phyloP scores from a whole-genome alignment of 1,140 invertebrate genomes.

The Coptotermes formosanus region DNA sequence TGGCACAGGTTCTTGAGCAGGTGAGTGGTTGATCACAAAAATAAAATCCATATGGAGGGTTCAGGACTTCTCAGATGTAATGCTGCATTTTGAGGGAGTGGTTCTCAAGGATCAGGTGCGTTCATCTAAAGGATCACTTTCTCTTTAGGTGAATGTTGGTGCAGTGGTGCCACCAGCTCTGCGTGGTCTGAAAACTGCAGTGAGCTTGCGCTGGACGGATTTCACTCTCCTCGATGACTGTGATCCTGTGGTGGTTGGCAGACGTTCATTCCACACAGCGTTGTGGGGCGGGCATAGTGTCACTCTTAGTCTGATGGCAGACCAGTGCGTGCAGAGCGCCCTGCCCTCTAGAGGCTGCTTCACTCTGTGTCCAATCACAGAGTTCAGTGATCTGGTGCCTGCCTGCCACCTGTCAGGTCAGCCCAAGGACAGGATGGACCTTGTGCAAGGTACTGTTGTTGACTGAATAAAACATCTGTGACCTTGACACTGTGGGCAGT shows the following conservation, averaged over 20 bases:
- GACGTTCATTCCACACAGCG: constrained; percentile 68
- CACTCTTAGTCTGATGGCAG: constrained; percentile 67
- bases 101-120: no score
- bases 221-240: constrained; percentile 55
- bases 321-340: constrained; percentile 50
- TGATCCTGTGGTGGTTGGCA: constrained; percentile 60
- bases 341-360: constrained; percentile 50
- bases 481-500: neutral
- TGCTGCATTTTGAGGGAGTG: no score
- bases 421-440: constrained; percentile 51
- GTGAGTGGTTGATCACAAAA: constrained; percentile 49
- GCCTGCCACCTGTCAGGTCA: constrained; percentile 56
- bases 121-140: no score
- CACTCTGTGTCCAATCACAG: constrained; percentile 68
- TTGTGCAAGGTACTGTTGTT: constrained; percentile 58
- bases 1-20: constrained; percentile 80
- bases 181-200: constrained; percentile 65
- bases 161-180: constrained; percentile 61
- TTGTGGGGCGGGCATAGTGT: constrained; percentile 68
- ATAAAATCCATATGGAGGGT: neutral
- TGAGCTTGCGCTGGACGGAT: constrained; percentile 67
- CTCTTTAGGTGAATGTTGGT: constrained; percentile 64
- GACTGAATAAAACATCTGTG: neutral
- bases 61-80: neutral
- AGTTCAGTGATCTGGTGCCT: constrained; percentile 74